A percentile compares a stretch with the other conserved stretches of the same genome.
Evolutionary conservation across 2,113 vertebrate genomes (phyloP).

Genomic region (Scomber scombrus): DNA sequence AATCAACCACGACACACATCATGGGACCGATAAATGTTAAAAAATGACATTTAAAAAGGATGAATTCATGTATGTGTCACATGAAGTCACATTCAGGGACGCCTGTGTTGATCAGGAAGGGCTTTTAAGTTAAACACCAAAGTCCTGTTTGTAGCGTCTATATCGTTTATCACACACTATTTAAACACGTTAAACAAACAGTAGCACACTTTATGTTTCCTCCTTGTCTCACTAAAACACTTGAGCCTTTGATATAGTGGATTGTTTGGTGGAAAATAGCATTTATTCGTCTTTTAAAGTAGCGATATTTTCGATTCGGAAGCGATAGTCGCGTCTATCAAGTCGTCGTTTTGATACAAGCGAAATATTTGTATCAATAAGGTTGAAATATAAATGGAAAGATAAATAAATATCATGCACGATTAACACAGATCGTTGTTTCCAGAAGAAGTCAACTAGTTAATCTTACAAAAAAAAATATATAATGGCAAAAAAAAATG

Average conservation of each 20-base stretch:
- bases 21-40: rapidly evolving
- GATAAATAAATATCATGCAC: background rate
- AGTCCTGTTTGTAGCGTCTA: background rate
- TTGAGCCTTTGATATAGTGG: no score
- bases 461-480: background rate
- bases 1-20: rapidly evolving
- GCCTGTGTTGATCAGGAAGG: conserved; percentile 49
- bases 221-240: background rate
- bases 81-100: conserved; percentile 3
- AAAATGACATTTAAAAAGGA: background rate
- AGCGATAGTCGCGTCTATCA: background rate
- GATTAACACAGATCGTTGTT: conserved; percentile 6
- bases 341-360: no score
- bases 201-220: background rate
- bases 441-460: background rate
- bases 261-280: conserved; percentile 9
- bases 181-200: conserved; percentile 20
- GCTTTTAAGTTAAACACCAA: conserved; percentile 41
- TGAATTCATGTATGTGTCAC: background rate
- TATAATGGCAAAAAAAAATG: background rate
- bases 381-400: background rate
- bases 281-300: background rate
- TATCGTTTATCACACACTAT: background rate
- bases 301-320: background rate
- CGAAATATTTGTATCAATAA: background rate